Conservation (phyloP, 2,888 invertebrate genomes). For the Encarsia formosa region DNA sequence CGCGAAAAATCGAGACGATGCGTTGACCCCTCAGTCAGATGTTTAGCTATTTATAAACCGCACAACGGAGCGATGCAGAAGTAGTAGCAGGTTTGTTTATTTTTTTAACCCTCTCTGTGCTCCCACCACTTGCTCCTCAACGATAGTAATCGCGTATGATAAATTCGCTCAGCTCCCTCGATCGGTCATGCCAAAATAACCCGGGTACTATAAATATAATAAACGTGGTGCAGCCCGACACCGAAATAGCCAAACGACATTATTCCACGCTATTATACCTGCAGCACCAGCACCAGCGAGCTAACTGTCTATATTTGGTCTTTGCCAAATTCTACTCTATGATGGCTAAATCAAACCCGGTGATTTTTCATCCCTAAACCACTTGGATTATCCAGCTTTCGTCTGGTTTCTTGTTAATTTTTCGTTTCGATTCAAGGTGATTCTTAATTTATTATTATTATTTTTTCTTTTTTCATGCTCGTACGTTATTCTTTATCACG, state of each 20-base stretch:
- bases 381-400: no score
- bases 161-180: not conserved
- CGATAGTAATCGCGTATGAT: not conserved
- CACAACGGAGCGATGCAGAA: no score
- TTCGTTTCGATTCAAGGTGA: no score
- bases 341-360: no score
- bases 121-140: not conserved
- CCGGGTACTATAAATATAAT: slow-evolving; percentile 7
- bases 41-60: slow-evolving; percentile 16
- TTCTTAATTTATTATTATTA: no score
- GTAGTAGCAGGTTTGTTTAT: no score
- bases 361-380: no score
- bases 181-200: not conserved
- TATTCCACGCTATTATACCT: slow-evolving; percentile 12
- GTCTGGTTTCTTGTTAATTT: no score
- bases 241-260: slow-evolving; percentile 8
- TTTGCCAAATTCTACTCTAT: slow-evolving; percentile 13
- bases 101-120: not conserved
- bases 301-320: slow-evolving; percentile 13
- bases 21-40: slow-evolving; percentile 23
- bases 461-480: no score
- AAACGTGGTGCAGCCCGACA: not conserved
- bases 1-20: slow-evolving; percentile 17
- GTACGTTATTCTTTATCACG: no score
- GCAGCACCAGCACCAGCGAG: no score